These are phyloP conservation scores for Eudorcas thomsonii DNA, from an alignment of 2,113 vertebrate species.

Conservation along the genomic window DNA sequence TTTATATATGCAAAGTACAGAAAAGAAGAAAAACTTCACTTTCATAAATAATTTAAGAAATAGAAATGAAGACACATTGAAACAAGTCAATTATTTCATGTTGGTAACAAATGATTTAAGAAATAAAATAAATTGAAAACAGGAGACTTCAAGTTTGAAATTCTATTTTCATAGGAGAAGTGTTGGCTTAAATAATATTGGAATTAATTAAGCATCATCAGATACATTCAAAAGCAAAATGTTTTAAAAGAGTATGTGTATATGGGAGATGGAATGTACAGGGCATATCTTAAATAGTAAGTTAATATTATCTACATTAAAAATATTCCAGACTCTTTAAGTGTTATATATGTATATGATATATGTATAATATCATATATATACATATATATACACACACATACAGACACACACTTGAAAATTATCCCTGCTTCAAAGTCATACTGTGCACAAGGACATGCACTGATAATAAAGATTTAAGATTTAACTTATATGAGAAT, in stretches of 20 bases:
- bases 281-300: background rate
- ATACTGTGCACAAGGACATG: background rate
- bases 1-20: background rate
- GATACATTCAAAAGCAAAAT: background rate
- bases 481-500: background rate
- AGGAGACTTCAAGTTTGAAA: background rate
- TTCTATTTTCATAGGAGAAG: background rate
- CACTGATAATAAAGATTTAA: background rate
- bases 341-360: background rate
- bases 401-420: background rate
- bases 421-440: background rate
- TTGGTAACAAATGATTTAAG: background rate
- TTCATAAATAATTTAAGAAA: background rate
- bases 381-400: rapidly evolving
- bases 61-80: background rate
- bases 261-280: background rate
- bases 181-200: background rate
- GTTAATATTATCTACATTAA: background rate
- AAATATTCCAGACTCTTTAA: background rate
- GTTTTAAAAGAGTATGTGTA: background rate
- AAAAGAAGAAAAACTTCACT: background rate
- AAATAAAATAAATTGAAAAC: background rate
- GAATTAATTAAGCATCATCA: background rate
- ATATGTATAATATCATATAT: background rate
- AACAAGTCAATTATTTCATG: background rate